Percentiles rank a stretch among this genome's conserved stretches.
Evolutionary conservation across 2,113 vertebrate species (phyloP).

Genomic region (Lethenteron reissneri): DNA sequence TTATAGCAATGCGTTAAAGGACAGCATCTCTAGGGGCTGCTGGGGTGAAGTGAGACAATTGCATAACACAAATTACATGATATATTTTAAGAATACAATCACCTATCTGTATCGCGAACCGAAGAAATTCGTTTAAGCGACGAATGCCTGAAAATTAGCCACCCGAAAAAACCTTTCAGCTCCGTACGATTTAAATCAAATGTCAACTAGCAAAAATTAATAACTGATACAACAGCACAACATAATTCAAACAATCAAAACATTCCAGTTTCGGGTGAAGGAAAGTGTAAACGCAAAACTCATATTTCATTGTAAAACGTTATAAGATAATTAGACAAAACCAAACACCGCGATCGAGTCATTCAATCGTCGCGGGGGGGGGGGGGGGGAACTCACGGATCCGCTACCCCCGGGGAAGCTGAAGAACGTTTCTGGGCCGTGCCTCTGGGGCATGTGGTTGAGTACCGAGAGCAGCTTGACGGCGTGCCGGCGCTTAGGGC

Average conservation of each 20-base stretch:
- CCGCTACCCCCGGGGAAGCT: conserved; percentile 92
- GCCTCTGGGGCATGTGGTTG: conserved; percentile 78
- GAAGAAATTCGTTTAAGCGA: too few species aligned
- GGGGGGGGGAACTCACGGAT: conserved; percentile 41
- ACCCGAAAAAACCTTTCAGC: background rate
- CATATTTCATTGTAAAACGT: too few species aligned
- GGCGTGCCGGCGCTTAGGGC: conserved; percentile 55
- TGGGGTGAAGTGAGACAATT: too few species aligned
- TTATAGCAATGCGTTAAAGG: too few species aligned
- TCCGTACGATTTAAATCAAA: background rate
- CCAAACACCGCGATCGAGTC: too few species aligned
- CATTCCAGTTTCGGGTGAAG: background rate
- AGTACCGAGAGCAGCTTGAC: conserved; percentile 77
- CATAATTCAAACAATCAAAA: background rate
- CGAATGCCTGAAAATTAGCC: background rate
- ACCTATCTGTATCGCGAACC: too few species aligned
- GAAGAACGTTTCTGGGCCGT: conserved; percentile 89
- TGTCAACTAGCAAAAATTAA: background rate
- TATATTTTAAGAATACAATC: too few species aligned
- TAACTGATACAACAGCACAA: background rate
- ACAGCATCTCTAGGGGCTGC: too few species aligned
- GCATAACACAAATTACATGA: too few species aligned
- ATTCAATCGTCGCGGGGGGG: too few species aligned
- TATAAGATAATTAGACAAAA: too few species aligned
- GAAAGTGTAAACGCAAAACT: too few species aligned